Conservation (phyloP, 2,888 invertebrate genomes). For the Muscina levida region DNA sequence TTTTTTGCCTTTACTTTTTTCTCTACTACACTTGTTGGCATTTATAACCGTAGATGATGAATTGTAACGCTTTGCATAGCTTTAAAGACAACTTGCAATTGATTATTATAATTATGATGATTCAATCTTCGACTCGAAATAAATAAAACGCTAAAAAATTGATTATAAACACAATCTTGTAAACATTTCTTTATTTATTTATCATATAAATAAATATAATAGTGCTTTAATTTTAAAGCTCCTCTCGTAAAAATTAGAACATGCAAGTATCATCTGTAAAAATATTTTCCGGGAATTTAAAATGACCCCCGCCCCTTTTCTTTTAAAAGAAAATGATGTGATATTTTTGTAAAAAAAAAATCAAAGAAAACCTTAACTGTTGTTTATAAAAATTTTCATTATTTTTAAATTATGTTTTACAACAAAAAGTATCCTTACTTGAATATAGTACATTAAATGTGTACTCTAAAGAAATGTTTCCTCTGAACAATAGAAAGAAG, state of each 20-base stretch:
- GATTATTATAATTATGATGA: too few relatives aligned
- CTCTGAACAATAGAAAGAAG: too few relatives aligned
- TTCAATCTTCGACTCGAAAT: too few relatives aligned
- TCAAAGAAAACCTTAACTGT: too few relatives aligned
- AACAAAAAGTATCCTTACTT: too few relatives aligned
- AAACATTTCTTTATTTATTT: slow-evolving; percentile 19
- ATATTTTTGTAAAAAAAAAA: slow-evolving; percentile 16
- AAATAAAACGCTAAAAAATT: too few relatives aligned
- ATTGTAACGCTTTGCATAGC: neutral
- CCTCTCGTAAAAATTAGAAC: too few relatives aligned
- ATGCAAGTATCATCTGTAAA: slow-evolving; percentile 21
- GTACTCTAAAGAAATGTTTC: too few relatives aligned
- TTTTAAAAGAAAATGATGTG: slow-evolving; percentile 28
- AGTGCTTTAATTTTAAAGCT: slow-evolving; percentile 27
- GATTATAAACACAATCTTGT: neutral
- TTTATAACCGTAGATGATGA: neutral
- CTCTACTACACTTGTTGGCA: slow-evolving; percentile 6
- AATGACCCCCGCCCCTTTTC: neutral
- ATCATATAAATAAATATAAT: slow-evolving; percentile 16
- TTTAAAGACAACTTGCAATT: too few relatives aligned
- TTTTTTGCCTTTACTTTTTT: neutral
- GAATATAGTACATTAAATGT: too few relatives aligned
- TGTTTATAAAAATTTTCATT: slow-evolving; percentile 6
- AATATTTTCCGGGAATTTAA: slow-evolving; percentile 3
- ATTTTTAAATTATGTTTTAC: slow-evolving; percentile 28